These are phyloP conservation scores for Lacerta agilis DNA, from an alignment of 2,797 vertebrate species.

Conservation along the genomic window DNA sequence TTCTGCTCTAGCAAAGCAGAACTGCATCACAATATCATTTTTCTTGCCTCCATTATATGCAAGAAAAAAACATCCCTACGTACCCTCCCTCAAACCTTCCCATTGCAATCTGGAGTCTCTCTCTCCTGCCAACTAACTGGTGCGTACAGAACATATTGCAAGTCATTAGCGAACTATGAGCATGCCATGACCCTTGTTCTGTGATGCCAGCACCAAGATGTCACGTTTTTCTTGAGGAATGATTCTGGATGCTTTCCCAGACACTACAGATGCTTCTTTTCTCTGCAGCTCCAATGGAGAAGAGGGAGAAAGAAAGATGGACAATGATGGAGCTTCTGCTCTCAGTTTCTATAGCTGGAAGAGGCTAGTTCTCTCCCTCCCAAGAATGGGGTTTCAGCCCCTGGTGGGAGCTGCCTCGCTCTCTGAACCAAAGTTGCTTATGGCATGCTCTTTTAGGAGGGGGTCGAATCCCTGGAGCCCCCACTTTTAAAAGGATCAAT, in stretches of 20 bases:
- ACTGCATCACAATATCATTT: not conserved
- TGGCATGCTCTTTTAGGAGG: too few species aligned
- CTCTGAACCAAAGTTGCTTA: not conserved
- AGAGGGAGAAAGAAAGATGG: not conserved
- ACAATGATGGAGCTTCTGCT: not conserved
- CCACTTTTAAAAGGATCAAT: too few species aligned
- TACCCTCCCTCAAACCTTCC: not conserved
- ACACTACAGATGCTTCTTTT: not conserved
- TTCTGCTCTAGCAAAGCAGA: not conserved
- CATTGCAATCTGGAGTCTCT: not conserved
- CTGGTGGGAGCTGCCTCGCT: not conserved
- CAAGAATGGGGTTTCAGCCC: not conserved
- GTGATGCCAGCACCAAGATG: not conserved
- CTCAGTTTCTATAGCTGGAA: not conserved
- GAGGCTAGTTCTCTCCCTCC: not conserved
- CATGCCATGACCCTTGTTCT: not conserved
- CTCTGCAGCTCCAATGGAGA: not conserved
- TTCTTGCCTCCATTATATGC: not conserved
- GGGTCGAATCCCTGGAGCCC: too few species aligned
- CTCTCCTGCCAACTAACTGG: not conserved
- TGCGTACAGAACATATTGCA: not conserved
- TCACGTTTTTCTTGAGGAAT: constrained; percentile 9
- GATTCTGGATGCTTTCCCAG: constrained; percentile 13
- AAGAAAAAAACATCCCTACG: not conserved
- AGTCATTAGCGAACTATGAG: not conserved